Conservation (phyloP, 2,113 vertebrate genomes). For the Corythaixoides concolor region DNA sequence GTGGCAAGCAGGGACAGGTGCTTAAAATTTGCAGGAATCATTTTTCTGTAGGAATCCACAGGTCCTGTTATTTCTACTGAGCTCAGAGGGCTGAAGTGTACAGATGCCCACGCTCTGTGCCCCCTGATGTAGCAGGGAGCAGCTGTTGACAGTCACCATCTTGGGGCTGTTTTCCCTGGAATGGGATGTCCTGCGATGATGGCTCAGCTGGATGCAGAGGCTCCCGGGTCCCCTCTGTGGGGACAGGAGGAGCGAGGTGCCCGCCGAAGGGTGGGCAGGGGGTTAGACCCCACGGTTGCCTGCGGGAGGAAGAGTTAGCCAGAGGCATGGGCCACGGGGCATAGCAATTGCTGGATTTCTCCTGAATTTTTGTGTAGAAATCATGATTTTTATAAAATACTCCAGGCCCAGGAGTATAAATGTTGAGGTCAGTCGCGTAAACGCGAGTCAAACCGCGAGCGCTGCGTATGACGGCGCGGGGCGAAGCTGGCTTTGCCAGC, state of each 20-base stretch:
- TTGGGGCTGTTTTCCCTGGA: neutral
- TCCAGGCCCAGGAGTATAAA: neutral
- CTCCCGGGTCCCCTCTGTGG: neutral
- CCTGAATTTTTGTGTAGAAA: neutral
- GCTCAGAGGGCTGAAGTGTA: neutral
- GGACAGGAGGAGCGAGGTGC: neutral
- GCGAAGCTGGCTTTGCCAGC: neutral
- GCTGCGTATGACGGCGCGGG: neutral
- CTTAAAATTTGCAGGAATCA: neutral
- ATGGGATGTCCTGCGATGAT: accelerated
- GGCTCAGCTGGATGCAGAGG: neutral
- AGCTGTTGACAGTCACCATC: neutral
- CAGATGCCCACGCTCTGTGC: accelerated
- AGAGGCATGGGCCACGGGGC: neutral
- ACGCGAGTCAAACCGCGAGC: neutral
- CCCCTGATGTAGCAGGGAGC: neutral
- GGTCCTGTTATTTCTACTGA: neutral
- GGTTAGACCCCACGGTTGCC: neutral
- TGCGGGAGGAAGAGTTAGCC: neutral
- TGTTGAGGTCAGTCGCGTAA: constrained; percentile 31
- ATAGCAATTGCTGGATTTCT: neutral
- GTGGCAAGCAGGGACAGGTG: neutral
- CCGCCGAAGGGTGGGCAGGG: neutral
- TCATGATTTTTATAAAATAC: neutral
- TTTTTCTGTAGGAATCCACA: neutral